Percentiles rank a stretch among this genome's conserved stretches.
Conservation (phyloP, 1,140 invertebrate genomes). For the Euwallacea similis region DNA sequence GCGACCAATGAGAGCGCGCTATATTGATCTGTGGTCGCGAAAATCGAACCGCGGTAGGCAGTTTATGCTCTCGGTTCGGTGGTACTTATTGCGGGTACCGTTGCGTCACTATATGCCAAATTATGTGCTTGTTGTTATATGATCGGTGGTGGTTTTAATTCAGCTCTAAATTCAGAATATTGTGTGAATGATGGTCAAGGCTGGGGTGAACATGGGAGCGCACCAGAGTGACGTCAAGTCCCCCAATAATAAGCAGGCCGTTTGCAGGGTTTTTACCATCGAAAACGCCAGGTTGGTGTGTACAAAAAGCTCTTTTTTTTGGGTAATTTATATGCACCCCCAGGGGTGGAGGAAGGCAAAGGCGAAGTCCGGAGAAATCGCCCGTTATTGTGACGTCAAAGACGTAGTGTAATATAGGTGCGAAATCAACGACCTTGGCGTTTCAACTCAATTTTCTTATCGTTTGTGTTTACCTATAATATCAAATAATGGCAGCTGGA, state of each 20-base stretch:
- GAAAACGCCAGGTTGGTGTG: not conserved
- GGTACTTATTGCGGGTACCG: not conserved
- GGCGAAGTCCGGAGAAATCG: not conserved
- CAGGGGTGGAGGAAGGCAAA: not conserved
- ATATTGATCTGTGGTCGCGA: not conserved
- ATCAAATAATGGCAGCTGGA: not conserved
- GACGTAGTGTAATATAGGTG: not conserved
- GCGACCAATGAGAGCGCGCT: not conserved
- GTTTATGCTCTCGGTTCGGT: not conserved
- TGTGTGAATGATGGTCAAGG: not conserved
- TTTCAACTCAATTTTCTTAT: not conserved
- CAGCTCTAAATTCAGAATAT: not conserved
- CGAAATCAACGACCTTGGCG: not conserved
- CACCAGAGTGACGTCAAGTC: not conserved
- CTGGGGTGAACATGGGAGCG: not conserved
- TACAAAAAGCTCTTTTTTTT: not conserved
- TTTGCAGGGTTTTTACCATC: not conserved
- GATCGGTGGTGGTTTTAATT: not conserved
- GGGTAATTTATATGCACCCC: constrained; percentile 5
- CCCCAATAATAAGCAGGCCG: not conserved
- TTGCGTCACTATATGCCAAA: not conserved
- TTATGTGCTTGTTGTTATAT: not conserved
- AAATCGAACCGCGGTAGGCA: not conserved
- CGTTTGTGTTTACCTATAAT: not conserved
- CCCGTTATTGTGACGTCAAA: not conserved